Base-by-base conservation (phyloP, 2,113 vertebrate species). In the Tenrec ecaudatus region DNA sequence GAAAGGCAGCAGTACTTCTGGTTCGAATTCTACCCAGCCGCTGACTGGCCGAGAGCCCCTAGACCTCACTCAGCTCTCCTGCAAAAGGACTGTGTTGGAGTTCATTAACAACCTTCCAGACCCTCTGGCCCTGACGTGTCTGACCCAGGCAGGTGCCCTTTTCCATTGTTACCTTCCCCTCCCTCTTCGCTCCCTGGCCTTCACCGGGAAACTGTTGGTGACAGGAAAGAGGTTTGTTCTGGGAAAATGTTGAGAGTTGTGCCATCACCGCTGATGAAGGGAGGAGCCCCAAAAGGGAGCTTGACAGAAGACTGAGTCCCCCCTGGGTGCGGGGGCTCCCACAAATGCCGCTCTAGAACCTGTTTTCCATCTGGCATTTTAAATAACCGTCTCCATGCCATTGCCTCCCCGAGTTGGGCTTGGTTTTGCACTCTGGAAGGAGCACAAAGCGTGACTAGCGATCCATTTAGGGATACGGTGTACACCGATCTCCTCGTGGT, bases 361-460 rank as follows among this genome's bases (percentile, higher is more conserved):
- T 89, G 84, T 91, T 95, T 97, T 94, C 82, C 89, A 90, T 68
- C 64, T 94, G 91, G 94, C 88, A 95, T 96, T 97, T 91, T 86
- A 80, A 86, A 27, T 88, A 95, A 96, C 82, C 57, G 16, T 82
- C 16, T 95, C 93, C 95, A 62, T 0, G 1, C 53, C 86, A 82
- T 66, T 80, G 68, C 73, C 93, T 96, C 92, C 92, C 85, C 87
- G 77, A 82, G 53, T 80, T 64, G 38, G 83, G 79, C 75, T 85
- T 94, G 95, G 89, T 88, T 94, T 73, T 86, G 80, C 69, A 38
- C n/a, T 68, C 73, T 90, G 43, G 47, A 87, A 94, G 80, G 53
- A 91, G 77, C 36, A 47, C 82, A 95, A 91, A 89, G 85, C 15
- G 2, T 93, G 95, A 96, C 40, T 40, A 40, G 40, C 87, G 94